Conservation (phyloP, 2,113 vertebrate species). For the Rhizomys pruinosus region DNA sequence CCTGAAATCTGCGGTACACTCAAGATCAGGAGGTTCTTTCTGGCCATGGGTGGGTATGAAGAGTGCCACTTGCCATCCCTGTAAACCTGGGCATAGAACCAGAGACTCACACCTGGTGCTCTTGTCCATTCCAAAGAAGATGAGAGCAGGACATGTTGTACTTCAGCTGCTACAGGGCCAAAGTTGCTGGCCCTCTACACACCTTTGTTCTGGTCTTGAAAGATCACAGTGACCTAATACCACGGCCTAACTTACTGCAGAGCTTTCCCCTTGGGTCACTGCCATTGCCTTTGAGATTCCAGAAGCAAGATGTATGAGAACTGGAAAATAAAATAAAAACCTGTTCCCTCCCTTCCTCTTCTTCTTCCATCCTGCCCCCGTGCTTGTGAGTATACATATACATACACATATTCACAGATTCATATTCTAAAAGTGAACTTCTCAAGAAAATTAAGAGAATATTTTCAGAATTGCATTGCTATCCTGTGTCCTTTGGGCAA, state of each 20-base stretch:
- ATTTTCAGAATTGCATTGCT: slow-evolving; percentile 57
- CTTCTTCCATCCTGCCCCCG: too few relatives aligned
- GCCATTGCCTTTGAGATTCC: neutral
- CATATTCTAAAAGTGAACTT: slow-evolving; percentile 49
- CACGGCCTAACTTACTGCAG: neutral
- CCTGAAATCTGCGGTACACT: neutral
- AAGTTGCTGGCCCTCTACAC: neutral
- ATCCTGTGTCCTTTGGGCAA: slow-evolving; percentile 2
- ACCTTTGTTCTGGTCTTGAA: slow-evolving; percentile 56
- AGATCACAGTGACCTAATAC: neutral
- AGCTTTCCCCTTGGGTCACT: neutral
- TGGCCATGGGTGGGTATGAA: neutral
- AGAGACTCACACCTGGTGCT: slow-evolving; percentile 63
- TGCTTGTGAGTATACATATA: neutral
- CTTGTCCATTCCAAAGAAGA: slow-evolving; percentile 37
- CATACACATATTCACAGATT: neutral
- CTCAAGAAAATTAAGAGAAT: slow-evolving; percentile 6
- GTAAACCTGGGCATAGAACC: slow-evolving; percentile 64
- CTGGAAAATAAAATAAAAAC: neutral
- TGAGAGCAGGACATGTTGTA: slow-evolving; percentile 12
- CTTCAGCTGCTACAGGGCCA: neutral
- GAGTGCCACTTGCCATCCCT: neutral
- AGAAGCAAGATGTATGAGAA: neutral
- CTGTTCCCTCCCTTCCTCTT: neutral
- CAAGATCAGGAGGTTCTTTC: neutral